Evolutionary conservation across 2,888 invertebrate species (phyloP).

Genomic region (Andrena dorsata): DNA sequence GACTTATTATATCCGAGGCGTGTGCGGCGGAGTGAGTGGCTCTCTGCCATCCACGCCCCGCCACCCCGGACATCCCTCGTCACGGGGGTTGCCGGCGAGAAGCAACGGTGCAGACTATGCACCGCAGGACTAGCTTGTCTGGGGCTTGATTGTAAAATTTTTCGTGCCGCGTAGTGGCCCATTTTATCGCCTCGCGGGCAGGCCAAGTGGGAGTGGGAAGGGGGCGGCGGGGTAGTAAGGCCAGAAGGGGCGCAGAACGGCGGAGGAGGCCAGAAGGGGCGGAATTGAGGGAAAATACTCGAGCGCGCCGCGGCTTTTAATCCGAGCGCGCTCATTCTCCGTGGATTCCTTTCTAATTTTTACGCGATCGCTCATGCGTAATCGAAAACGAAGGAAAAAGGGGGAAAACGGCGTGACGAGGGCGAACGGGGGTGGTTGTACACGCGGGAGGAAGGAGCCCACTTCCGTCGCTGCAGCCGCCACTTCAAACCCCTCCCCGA

Average conservation of each 20-base stretch:
- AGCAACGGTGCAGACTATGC: conserved; percentile 71
- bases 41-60: conserved; percentile 69
- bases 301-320: conserved; percentile 74
- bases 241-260: conserved; percentile 47
- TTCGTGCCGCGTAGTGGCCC: conserved; percentile 78
- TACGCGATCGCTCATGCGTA: conserved; percentile 80
- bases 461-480: conserved; percentile 71
- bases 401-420: conserved; percentile 56
- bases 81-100: conserved; percentile 60
- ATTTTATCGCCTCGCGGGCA: conserved; percentile 76
- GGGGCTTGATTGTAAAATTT: conserved; percentile 81
- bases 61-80: conserved; percentile 28
- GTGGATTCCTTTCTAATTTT: conserved; percentile 81
- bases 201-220: background rate
- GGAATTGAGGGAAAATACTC: conserved; percentile 77
- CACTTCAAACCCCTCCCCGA: conserved; percentile 72
- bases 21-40: conserved; percentile 81
- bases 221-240: conserved; percentile 23
- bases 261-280: conserved; percentile 62
- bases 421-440: conserved; percentile 40
- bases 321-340: conserved; percentile 74
- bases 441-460: conserved; percentile 62
- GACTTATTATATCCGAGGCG: conserved; percentile 84
- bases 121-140: conserved; percentile 75
- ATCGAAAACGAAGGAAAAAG: conserved; percentile 72